A percentile compares a stretch with the other conserved stretches of the same genome.
phyloP scores from a whole-genome alignment of 1,140 invertebrate genomes.

The Paraescarpia echinospica region DNA sequence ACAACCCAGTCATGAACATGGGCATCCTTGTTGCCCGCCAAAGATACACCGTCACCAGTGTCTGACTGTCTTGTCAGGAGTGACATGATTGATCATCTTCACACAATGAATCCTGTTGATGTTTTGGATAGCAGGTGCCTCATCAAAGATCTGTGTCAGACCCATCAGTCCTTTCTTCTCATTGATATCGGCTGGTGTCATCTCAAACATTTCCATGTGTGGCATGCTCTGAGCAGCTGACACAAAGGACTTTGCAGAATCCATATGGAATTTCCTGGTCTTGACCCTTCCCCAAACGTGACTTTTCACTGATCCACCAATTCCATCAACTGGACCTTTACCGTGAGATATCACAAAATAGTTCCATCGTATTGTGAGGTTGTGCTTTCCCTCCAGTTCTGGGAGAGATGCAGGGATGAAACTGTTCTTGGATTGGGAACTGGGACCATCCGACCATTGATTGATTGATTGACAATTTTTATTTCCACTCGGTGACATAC shows the following conservation, averaged over 20 bases:
- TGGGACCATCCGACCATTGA: background rate
- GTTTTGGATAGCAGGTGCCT: background rate
- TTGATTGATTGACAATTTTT: no score
- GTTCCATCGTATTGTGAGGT: background rate
- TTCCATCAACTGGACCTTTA: background rate
- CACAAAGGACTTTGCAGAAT: background rate
- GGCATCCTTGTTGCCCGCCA: no score
- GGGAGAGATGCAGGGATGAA: background rate
- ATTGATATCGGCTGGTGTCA: background rate
- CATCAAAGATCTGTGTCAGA: background rate
- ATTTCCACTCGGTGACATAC: no score
- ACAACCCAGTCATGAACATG: background rate
- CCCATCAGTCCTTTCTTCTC: background rate
- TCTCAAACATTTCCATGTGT: background rate
- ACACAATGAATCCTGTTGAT: background rate
- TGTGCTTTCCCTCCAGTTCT: background rate
- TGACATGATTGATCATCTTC: background rate
- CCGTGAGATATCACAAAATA: background rate
- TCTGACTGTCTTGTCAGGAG: background rate
- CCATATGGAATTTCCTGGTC: background rate
- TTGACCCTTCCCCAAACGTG: background rate
- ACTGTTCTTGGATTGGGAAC: background rate
- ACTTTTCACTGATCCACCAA: constrained; percentile 7
- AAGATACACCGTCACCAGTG: background rate
- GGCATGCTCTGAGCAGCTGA: background rate